Base-by-base conservation (phyloP, 2,113 vertebrate genomes). In the Triplophysa dalaica region DNA sequence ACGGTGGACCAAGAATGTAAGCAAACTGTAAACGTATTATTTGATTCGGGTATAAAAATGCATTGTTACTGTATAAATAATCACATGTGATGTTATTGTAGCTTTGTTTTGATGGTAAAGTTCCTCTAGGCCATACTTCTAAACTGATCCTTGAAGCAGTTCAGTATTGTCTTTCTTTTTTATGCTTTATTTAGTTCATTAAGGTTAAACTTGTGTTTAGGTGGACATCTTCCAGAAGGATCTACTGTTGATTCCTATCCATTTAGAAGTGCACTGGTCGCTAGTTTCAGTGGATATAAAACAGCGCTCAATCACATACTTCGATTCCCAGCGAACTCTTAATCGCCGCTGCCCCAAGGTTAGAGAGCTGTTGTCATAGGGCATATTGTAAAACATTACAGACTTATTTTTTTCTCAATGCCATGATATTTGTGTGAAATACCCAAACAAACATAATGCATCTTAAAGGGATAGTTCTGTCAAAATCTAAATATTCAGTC, bases 211-310 rank as follows among this genome's bases (percentile, higher is more conserved):
- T 13, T 63, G 8, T 38, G 50, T 75, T 29, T 84, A 97, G 96
- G 95, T 96, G 66, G 95, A 97, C 87, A 97, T 97, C 88, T 97
- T 97, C 83, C 94, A 95, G 88, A 97, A 97, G 86, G 94, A 95
- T 82, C 91, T 97, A 63, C 84, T 97, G 85, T 86, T 97, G 80
- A 96, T 97, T 85, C 96, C 96, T 41, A 96, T 97, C 85, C 96
- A 97, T 85, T 89, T 97, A 85, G 96, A 97, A 87, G 96, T 97
- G 1, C 96, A 97, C 78, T 97, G 96, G 96, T 97, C 96, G 0
- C 93, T 97, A 81, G 91, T 97, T 77, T 95, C 94, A 1, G 95
- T 97, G 1, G 94, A 97, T 24, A 96, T 97, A 77, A 89, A 90
- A 14, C 90, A 75, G 1, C 90, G 93, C 24, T 92, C 92, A 80